A percentile compares a stretch with the other conserved stretches of the same genome.
phyloP scores from a whole-genome alignment of 2,113 vertebrate genomes.

The Pygoscelis antarcticus region DNA sequence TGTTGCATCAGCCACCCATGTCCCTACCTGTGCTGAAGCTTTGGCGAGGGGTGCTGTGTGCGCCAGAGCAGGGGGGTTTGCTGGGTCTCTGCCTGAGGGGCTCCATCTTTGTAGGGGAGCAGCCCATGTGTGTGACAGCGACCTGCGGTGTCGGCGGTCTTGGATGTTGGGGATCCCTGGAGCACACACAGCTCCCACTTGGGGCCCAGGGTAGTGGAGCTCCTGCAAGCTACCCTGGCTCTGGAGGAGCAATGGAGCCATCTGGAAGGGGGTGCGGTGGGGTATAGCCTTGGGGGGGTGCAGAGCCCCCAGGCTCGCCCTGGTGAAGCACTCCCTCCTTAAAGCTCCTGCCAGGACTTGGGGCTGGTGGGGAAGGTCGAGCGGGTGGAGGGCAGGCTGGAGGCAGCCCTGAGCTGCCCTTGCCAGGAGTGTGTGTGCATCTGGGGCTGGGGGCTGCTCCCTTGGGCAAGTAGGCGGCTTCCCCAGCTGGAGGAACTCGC shows the following conservation, averaged over 20 bases:
- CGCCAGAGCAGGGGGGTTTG: neutral
- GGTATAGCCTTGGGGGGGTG: neutral
- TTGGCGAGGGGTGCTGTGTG: neutral
- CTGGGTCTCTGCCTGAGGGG: neutral
- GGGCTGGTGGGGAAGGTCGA: neutral
- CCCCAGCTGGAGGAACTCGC: fast-evolving
- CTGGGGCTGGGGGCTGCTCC: neutral
- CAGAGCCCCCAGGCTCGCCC: neutral
- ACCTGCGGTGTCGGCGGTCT: neutral
- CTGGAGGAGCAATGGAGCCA: neutral
- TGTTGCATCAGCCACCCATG: neutral
- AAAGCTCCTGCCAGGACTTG: neutral
- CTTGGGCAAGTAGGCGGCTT: fast-evolving
- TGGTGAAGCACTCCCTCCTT: neutral
- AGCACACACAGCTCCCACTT: neutral
- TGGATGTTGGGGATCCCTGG: neutral
- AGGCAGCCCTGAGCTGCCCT: neutral
- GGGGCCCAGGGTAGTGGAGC: neutral
- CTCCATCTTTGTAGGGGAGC: fast-evolving
- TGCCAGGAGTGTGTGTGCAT: fast-evolving
- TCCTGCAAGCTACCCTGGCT: neutral
- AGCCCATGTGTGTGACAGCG: fast-evolving
- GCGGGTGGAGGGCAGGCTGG: fast-evolving
- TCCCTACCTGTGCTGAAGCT: neutral
- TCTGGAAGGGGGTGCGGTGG: neutral